Conservation (phyloP, 2,797 vertebrate species). For the Siniperca obscura region DNA sequence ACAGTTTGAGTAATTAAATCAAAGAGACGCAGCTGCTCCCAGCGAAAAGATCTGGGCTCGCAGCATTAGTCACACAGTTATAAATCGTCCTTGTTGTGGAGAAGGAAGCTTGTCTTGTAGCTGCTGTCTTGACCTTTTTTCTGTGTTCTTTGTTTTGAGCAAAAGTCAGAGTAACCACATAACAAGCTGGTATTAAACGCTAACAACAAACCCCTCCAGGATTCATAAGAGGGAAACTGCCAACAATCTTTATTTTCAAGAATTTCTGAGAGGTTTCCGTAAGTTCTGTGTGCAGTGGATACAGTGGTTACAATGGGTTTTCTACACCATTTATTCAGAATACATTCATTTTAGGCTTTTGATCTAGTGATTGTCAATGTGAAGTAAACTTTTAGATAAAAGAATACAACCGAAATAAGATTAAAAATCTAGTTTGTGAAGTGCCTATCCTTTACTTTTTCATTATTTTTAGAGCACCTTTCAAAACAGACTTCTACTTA, state of each 20-base stretch:
- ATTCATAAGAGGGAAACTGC: not conserved
- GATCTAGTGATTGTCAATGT: not conserved
- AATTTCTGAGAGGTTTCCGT: not conserved
- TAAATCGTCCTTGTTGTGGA: slow-evolving; percentile 4
- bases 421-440: not conserved
- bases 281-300: not conserved
- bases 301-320: not conserved
- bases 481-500: not conserved
- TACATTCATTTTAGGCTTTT: not conserved
- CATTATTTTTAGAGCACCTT: not conserved
- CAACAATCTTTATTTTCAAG: not conserved
- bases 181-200: not conserved
- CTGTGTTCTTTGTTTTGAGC: slow-evolving; percentile 26
- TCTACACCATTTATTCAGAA: not conserved
- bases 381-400: not conserved
- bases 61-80: slow-evolving; percentile 1
- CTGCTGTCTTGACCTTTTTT: slow-evolving; percentile 33
- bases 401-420: not conserved
- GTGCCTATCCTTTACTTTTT: not conserved
- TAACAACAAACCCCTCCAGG: not conserved
- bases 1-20: slow-evolving; percentile 19
- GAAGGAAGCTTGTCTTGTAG: slow-evolving; percentile 16
- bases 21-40: not conserved
- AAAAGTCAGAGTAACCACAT: not conserved
- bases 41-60: not conserved